Base-by-base conservation (phyloP, 2,113 vertebrate genomes). In the Odontophorus gujanensis region DNA sequence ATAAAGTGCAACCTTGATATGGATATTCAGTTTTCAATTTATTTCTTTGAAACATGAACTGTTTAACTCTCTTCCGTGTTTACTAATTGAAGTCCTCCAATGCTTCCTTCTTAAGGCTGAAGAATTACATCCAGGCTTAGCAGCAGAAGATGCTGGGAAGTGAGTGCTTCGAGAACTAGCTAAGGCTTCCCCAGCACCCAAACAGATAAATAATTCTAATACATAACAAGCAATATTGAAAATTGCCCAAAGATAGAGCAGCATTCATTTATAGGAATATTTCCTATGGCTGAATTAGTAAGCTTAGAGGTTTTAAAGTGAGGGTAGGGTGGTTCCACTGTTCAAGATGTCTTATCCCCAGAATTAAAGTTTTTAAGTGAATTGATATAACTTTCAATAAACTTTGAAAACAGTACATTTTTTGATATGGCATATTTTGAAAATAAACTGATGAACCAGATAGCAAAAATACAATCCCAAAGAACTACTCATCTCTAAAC, bases 1-100 rank as follows among this genome's bases (percentile, higher is more conserved):
- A 43, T 32, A 92, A 40, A 93, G 48, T 50, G 24, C 28, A 93
- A 74, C 91, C 77, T 65, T 67, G 65, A 61, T 55, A 72, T 3
- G 1, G 50, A 61, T 65, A 87, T 32, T 61, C 57, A 59, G 2
- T 78, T 81, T 90, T 71, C 28, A 58, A 1, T 77, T 74, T 59
- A 62, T 73, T 81, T 82, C 8, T 75, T 79, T 84, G n/a, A 84
- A 89, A 78, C 5, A 5, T 34, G n/a, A 40, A 24, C 28, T 67
- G 25, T 57, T 94, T 32, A 74, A 45, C 40, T 84, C 47, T 80
- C 28, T 91, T 78, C 7, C 20, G 10, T 94, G 34, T 84, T 87
- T 95, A 43, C 81, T 76, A 51, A 80, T 83, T 92, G 48, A 90
- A 87, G 73, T 84, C n/a, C 32, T 21, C 72, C 62, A 79, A 13